Evolutionary conservation across 2,113 vertebrate genomes (phyloP), one percentile per base, ranked within the genome.

Genomic region (Gambusia affinis): DNA sequence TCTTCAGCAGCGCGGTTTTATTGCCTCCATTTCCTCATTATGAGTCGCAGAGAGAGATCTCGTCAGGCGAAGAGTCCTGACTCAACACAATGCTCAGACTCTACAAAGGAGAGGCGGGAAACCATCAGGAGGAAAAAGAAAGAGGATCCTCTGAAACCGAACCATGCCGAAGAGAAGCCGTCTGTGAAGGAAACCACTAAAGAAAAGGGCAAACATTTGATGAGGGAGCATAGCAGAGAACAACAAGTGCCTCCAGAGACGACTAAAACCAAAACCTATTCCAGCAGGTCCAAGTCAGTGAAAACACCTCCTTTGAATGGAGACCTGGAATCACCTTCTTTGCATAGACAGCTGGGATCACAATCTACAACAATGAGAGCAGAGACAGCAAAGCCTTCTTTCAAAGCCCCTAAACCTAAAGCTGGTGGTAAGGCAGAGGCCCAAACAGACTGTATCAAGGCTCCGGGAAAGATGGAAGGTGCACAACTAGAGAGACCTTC

Each of bases 21-120:
- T 61, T 81, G 1, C 17, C 60, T 1, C 60, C 31, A 80, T 24
- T 70, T 12, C 19, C 62, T 3, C 30, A 64, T 4, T 54, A 94
- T 93, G 93, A 44, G 77, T 68, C 67, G 60, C 0, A 85, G 73
- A 80, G 83, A 77, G 11, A 84, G 27, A 83, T 27, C 75, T 22
- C 54, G 10, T 19, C 74, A 73, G 28, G 51, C 27, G 28, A 64
- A 70, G 19, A 7, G 47, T 39, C 79, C 63, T 0, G 57, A 75
- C 0, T 22, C 70, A 14, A 61, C 7, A 57, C 39, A 29, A 37
- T 28, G 0, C 44, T 15, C 33, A 2, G 4, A 11, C 27, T 29
- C 35, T 11, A 29, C 3, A 64, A 35, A 76, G 14, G 64, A 73
- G 0, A 77, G 64, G 39, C 60, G 10, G 22, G 39, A 28, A n/a